Evolutionary conservation across 2,888 invertebrate species (phyloP).

Genomic region (Polyommatus iphigenia): DNA sequence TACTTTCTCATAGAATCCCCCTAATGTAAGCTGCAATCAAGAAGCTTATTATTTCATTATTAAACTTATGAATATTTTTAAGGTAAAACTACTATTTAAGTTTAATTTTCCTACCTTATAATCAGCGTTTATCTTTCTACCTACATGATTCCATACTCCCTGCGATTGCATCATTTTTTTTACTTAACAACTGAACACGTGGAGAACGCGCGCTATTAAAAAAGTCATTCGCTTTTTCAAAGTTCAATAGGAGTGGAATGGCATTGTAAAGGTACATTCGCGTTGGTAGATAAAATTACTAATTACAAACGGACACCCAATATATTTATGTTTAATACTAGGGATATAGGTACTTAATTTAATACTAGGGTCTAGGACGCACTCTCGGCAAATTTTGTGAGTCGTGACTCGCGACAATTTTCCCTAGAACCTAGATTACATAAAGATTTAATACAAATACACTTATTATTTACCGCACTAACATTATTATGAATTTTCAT

Average conservation of each 20-base stretch:
- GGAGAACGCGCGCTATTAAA: background rate
- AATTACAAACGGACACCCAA: too few species aligned
- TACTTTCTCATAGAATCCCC: too few species aligned
- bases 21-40: too few species aligned
- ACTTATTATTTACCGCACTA: too few species aligned
- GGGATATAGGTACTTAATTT: background rate
- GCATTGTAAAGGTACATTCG: background rate
- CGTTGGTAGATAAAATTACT: too few species aligned
- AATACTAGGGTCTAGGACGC: background rate
- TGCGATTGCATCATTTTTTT: conserved; percentile 25
- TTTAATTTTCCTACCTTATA: background rate
- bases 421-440: too few species aligned
- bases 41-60: too few species aligned
- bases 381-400: too few species aligned
- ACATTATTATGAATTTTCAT: too few species aligned
- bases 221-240: conserved; percentile 3
- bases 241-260: background rate
- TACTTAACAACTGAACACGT: background rate
- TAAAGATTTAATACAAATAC: too few species aligned
- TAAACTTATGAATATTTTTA: background rate
- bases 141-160: background rate
- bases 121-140: background rate
- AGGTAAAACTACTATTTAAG: background rate
- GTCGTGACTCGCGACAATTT: too few species aligned
- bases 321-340: background rate